phyloP scores from a whole-genome alignment of 2,797 vertebrate species.

The Gymnopithys bicolor region DNA sequence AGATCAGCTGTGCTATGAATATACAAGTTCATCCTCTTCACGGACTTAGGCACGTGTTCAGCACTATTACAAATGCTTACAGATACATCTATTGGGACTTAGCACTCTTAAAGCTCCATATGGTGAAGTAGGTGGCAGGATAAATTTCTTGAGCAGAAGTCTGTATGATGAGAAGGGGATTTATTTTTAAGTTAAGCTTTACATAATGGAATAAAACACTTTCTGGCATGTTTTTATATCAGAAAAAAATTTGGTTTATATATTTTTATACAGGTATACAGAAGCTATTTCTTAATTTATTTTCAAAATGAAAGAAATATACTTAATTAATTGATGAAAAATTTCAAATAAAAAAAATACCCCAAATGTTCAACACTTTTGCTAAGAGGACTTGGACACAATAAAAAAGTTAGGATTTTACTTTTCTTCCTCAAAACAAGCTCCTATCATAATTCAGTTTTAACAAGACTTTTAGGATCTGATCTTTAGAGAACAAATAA shows the following conservation, averaged over 20 bases:
- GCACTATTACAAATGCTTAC: neutral
- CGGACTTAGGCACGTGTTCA: neutral
- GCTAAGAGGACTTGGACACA: neutral
- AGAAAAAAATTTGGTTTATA: neutral
- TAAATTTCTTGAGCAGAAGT: constrained; percentile 26
- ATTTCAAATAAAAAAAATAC: neutral
- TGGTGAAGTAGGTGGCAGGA: constrained; percentile 36
- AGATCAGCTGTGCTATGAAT: neutral
- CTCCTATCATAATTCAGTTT: neutral
- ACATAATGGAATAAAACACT: neutral
- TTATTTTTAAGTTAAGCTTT: neutral
- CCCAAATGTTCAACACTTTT: neutral
- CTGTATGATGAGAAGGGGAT: neutral
- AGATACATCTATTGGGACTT: neutral
- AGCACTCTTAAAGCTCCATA: neutral
- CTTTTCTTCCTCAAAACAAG: neutral
- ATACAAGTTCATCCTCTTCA: neutral
- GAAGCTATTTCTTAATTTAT: neutral
- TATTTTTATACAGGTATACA: neutral
- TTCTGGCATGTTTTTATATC: neutral
- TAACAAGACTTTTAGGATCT: neutral
- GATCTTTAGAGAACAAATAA: neutral
- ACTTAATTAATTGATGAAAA: neutral
- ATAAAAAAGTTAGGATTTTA: neutral
- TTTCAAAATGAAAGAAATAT: neutral